A percentile compares a stretch with the other conserved stretches of the same genome.
These are phyloP conservation scores for Bombus waltoni DNA, from an alignment of 1,140 invertebrate species.

Conservation along the genomic window DNA sequence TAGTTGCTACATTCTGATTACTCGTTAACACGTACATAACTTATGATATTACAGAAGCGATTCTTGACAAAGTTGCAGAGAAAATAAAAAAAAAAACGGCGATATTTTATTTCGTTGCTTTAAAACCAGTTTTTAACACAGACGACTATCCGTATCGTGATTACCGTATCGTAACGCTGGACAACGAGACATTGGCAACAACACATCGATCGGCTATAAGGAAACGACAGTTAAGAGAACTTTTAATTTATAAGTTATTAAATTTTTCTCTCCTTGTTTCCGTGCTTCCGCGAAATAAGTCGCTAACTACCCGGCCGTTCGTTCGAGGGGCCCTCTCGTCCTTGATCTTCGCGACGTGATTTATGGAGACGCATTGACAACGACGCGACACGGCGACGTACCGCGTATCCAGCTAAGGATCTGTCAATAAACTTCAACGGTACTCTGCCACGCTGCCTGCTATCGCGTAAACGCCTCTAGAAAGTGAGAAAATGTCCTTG, in stretches of 20 bases:
- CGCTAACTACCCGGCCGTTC: slow-evolving; percentile 44
- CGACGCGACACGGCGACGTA: too few relatives aligned
- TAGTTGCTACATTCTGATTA: neutral
- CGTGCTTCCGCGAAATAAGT: slow-evolving; percentile 48
- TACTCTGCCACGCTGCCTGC: slow-evolving; percentile 29
- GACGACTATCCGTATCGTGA: neutral
- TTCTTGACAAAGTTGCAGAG: neutral
- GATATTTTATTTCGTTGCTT: neutral
- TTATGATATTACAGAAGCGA: neutral
- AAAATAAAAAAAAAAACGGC: neutral
- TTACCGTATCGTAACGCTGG: slow-evolving; percentile 18
- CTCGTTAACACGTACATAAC: neutral
- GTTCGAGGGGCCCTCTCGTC: slow-evolving; percentile 58
- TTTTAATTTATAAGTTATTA: slow-evolving; percentile 78
- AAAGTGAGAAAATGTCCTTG: neutral
- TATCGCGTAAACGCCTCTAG: neutral
- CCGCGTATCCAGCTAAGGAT: slow-evolving; percentile 42
- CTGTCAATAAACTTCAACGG: slow-evolving; percentile 74
- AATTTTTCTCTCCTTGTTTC: slow-evolving; percentile 65
- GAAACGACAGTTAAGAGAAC: slow-evolving; percentile 69
- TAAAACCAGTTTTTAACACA: neutral
- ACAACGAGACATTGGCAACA: neutral
- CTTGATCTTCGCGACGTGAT: slow-evolving; percentile 69
- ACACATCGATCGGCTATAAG: slow-evolving; percentile 69
- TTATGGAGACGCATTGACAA: slow-evolving; percentile 71